These are phyloP conservation scores for Synergus laeviventris DNA, from an alignment of 2,888 invertebrate species.

Conservation along the genomic window DNA sequence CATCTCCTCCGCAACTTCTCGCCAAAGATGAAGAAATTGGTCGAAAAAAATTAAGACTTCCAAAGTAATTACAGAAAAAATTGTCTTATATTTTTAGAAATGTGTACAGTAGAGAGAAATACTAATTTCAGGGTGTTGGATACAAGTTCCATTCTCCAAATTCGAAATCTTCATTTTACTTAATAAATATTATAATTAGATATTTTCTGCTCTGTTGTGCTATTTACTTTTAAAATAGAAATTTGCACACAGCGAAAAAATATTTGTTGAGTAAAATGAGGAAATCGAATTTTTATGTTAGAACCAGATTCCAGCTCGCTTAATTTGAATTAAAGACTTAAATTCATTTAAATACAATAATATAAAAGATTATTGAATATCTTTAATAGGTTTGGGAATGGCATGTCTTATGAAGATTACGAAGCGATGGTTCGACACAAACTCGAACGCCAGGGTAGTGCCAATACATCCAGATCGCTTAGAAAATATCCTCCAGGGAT, in stretches of 20 bases:
- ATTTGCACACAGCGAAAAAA: no score
- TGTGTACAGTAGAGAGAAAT: not conserved
- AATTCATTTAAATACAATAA: no score
- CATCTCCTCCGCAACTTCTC: slow-evolving; percentile 61
- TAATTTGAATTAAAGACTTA: no score
- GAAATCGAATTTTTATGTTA: no score
- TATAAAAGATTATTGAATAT: not conserved
- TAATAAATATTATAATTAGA: not conserved
- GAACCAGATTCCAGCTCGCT: no score
- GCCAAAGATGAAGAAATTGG: slow-evolving; percentile 59
- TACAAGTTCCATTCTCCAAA: no score
- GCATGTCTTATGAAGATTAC: slow-evolving; percentile 74
- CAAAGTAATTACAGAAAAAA: slow-evolving; percentile 59
- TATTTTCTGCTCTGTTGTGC: not conserved
- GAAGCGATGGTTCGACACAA: slow-evolving; percentile 74
- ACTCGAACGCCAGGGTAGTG: slow-evolving; percentile 68
- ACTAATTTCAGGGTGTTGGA: no score
- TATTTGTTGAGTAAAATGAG: no score
- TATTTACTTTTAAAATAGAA: no score
- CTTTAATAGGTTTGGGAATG: slow-evolving; percentile 66
- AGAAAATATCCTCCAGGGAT: slow-evolving; percentile 72
- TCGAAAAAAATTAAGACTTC: slow-evolving; percentile 64
- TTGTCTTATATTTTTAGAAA: slow-evolving; percentile 36
- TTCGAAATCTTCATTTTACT: no score
- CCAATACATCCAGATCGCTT: slow-evolving; percentile 62